Evolutionary conservation across 1,140 invertebrate species (phyloP), one percentile per base, ranked within the genome.

Genomic region (Neodiprion pinetum): DNA sequence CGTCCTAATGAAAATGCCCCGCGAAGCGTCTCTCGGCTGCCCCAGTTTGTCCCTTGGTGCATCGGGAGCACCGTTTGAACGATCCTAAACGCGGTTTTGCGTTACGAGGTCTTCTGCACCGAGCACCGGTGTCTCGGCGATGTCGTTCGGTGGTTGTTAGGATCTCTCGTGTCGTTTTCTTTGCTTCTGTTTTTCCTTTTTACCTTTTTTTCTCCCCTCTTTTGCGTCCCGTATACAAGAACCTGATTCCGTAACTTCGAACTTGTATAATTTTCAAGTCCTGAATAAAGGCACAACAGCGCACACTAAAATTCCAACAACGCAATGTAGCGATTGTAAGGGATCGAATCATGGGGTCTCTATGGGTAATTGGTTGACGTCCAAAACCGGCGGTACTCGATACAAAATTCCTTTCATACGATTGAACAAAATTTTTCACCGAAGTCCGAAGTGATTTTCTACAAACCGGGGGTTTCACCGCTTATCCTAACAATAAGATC

Each of bases 1-100:
- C 9, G 72, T 71, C 71, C 74, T 75, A 75, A 75, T 75, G 74
- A 75, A 75, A 75, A 75, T 75, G 70, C 74, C 74, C 53, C 53
- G 53, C 53, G 9, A 61, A 61, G 53, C 53, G 11, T 61, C 4
- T 61, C 53, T 17, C 53, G 53, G 53, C 53, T 69, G 68, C 71
- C 71, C 68, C 71, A 71, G 69, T 71, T 67, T 70, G 69, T 75
- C 66, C 68, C 71, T 48, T 70, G 23, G n/a, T 50, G 50, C 2
- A 74, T 74, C 71, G 70, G 50, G 66, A 74, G 48, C 67, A 67
- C 69, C 48, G 47, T 50, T 53, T 28, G 23, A 40, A 40, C 28
- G 17, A 48, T 69, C 67, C 28, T 48, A 48, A 74, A 71, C 69
- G 73, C 50, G 73, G 65, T 47, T 61, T 61, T 61, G 9, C n/a